These are phyloP conservation scores for Virgularia gustaviana DNA, from an alignment of 92 coral and sea anemone species.

Conservation along the genomic window DNA sequence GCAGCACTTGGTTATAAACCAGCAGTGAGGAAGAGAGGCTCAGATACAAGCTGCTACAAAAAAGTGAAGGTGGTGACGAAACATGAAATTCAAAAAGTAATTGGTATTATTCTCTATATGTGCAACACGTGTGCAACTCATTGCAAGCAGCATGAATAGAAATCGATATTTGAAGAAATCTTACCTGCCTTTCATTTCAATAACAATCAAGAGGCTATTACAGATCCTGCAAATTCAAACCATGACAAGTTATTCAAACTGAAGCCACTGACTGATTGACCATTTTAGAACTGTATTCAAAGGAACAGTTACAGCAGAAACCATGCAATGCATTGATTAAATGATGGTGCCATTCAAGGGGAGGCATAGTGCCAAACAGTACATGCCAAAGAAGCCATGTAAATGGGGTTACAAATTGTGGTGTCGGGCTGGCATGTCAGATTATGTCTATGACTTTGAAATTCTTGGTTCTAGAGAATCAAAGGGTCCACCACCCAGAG, in stretches of 20 bases:
- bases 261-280: slow-evolving; percentile 27
- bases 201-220: slow-evolving; percentile 9
- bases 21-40: slow-evolving; percentile 8
- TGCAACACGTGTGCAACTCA: slow-evolving; percentile 18
- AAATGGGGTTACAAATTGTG: slow-evolving; percentile 31
- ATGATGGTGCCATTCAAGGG: slow-evolving; percentile 35
- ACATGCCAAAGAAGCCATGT: slow-evolving; percentile 31
- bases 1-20: slow-evolving; percentile 2
- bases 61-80: neutral
- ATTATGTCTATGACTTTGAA: slow-evolving; percentile 22
- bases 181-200: slow-evolving; percentile 18
- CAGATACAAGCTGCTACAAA: neutral
- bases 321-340: slow-evolving; percentile 8
- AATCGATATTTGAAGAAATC: slow-evolving; percentile 26
- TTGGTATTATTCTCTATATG: slow-evolving; percentile 29
- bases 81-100: slow-evolving; percentile 4
- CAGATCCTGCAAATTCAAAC: slow-evolving; percentile 9
- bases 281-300: slow-evolving; percentile 2
- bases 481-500: slow-evolving; percentile 20
- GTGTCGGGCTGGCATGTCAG: slow-evolving; percentile 33
- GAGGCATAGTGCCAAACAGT: slow-evolving; percentile 13
- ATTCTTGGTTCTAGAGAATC: slow-evolving; percentile 9
- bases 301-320: slow-evolving; percentile 6
- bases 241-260: slow-evolving; percentile 21
- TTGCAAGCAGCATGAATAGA: slow-evolving; percentile 12